phyloP scores from a whole-genome alignment of 92 coral and sea anemone genomes.

The Metridium senile region DNA sequence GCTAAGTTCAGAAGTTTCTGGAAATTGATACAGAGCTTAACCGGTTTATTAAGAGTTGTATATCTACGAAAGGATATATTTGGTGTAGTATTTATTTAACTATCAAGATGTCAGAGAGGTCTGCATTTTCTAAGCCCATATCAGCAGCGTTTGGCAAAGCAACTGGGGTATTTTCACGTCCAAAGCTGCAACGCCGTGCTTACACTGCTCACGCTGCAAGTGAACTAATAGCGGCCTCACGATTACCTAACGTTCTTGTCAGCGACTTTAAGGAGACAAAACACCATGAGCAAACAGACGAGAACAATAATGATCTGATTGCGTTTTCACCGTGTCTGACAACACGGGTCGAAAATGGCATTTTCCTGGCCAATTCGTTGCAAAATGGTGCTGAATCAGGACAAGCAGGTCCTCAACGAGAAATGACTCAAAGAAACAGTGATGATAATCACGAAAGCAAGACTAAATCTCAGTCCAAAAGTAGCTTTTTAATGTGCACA shows the following conservation, averaged over 20 bases:
- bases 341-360: slow-evolving; percentile 15
- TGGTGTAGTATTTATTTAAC: too few species aligned
- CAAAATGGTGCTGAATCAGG: neutral
- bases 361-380: neutral
- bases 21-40: too few species aligned
- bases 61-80: too few species aligned
- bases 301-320: neutral
- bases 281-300: slow-evolving; percentile 1
- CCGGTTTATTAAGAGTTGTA: too few species aligned
- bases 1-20: too few species aligned
- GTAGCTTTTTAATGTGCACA: neutral
- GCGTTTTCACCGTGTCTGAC: slow-evolving; percentile 30
- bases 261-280: slow-evolving; percentile 11
- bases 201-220: slow-evolving; percentile 52
- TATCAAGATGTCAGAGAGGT: slow-evolving; percentile 33
- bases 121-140: slow-evolving; percentile 28
- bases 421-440: neutral
- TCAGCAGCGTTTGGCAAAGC: slow-evolving; percentile 38
- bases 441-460: neutral
- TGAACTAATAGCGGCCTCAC: slow-evolving; percentile 42
- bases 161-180: slow-evolving; percentile 46
- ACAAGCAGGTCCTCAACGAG: neutral
- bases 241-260: slow-evolving; percentile 14
- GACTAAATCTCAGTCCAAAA: neutral
- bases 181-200: slow-evolving; percentile 59